These are phyloP conservation scores for Aldrovandia affinis DNA, from an alignment of 2,797 vertebrate species.

Conservation along the genomic window DNA sequence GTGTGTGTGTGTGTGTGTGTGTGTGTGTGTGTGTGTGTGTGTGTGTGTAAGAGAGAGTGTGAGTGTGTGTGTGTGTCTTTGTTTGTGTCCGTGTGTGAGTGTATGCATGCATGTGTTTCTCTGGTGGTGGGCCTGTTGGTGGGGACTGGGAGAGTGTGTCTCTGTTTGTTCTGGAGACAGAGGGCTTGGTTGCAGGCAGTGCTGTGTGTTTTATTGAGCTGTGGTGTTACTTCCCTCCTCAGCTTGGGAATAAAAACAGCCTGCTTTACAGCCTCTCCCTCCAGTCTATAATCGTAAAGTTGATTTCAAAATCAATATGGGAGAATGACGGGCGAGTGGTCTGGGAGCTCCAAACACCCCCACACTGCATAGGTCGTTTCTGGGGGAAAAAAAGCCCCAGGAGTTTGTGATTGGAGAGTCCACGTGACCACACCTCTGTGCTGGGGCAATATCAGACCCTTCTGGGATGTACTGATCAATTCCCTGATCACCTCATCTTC, in stretches of 20 bases:
- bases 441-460: not conserved
- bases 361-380: not conserved
- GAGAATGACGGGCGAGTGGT: constrained; percentile 5
- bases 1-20: not conserved
- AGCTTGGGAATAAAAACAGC: constrained; percentile 12
- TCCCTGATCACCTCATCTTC: too few species aligned
- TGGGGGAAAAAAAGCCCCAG: not conserved
- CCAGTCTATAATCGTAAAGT: constrained; percentile 48
- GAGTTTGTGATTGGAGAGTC: not conserved
- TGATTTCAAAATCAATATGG: constrained; percentile 49
- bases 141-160: not conserved
- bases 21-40: not conserved
- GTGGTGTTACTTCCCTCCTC: constrained; percentile 16
- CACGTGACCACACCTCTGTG: not conserved
- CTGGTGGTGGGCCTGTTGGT: not conserved
- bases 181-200: not conserved
- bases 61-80: not conserved
- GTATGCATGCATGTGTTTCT: not conserved
- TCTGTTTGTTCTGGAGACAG: not conserved
- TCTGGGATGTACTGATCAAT: not conserved
- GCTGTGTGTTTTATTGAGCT: constrained; percentile 20
- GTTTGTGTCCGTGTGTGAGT: not conserved
- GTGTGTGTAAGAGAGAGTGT: too few species aligned
- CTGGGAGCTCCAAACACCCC: constrained; percentile 13
- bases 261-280: constrained; percentile 20